Evolutionary conservation across 2,888 invertebrate genomes (phyloP).

Genomic region (Cryptus viduatorius): DNA sequence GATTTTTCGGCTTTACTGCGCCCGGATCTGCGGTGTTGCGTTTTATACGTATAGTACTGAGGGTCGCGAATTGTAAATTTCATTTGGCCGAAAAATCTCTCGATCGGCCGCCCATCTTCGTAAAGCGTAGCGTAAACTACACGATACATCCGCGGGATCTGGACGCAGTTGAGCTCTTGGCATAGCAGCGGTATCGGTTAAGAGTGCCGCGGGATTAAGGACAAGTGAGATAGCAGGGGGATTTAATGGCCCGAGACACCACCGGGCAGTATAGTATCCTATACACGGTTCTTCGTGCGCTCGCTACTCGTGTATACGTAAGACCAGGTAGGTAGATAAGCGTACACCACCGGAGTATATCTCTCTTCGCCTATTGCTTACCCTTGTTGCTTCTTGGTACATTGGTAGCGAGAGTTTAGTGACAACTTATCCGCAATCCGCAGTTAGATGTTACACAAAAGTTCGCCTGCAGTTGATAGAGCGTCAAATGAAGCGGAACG

Average conservation of each 20-base stretch:
- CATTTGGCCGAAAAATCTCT: conserved; percentile 63
- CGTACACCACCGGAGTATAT: conserved; percentile 20
- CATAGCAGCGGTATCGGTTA: conserved; percentile 23
- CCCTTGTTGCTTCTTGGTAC: conserved; percentile 7
- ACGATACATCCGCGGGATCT: conserved; percentile 22
- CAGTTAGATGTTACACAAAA: conserved; percentile 49
- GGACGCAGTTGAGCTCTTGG: neutral
- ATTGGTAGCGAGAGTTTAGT: conserved; percentile 61
- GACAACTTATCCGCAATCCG: conserved; percentile 70
- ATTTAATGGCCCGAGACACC: conserved; percentile 68
- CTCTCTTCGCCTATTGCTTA: conserved; percentile 25
- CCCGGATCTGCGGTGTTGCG: neutral
- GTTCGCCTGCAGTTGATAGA: conserved; percentile 1
- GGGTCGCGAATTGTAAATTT: conserved; percentile 69
- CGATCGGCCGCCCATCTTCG: conserved; percentile 42
- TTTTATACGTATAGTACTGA: conserved; percentile 29
- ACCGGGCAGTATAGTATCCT: conserved; percentile 48
- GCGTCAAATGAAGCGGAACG: neutral
- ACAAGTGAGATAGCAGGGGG: conserved; percentile 68
- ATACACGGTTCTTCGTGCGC: conserved; percentile 23
- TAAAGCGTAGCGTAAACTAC: conserved; percentile 5
- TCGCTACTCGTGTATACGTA: conserved; percentile 16
- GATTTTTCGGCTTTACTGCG: conserved; percentile 32
- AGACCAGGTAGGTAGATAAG: conserved; percentile 14
- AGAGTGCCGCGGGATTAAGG: conserved; percentile 59